phyloP scores from a whole-genome alignment of 2,113 vertebrate species.

The Strix uralensis region DNA sequence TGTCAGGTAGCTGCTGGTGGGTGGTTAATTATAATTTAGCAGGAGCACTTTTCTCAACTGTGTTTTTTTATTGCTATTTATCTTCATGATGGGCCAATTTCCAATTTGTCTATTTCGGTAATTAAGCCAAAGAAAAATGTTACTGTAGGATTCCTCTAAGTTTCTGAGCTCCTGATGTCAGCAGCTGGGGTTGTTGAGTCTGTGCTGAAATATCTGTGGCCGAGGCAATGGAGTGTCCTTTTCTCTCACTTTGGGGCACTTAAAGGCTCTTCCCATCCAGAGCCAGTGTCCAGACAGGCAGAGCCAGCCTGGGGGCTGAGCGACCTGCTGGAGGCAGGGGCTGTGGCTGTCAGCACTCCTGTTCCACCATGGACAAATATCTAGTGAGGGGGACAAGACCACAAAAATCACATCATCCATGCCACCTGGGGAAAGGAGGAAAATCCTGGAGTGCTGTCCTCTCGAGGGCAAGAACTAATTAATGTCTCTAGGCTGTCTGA shows the following conservation, averaged over 20 bases:
- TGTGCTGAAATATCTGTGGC: neutral
- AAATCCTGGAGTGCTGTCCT: neutral
- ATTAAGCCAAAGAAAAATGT: slow-evolving; percentile 73
- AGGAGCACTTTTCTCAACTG: slow-evolving; percentile 55
- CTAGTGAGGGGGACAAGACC: neutral
- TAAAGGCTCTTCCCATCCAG: neutral
- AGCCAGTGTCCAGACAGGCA: neutral
- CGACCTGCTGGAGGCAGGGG: neutral
- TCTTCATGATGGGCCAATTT: slow-evolving; percentile 73
- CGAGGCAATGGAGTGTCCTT: neutral
- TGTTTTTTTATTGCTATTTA: slow-evolving; percentile 70
- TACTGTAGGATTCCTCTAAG: slow-evolving; percentile 35
- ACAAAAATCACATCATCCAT: neutral
- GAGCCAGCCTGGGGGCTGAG: neutral
- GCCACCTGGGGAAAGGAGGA: neutral
- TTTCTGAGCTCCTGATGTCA: neutral
- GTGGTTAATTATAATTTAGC: slow-evolving; percentile 73
- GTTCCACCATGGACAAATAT: neutral
- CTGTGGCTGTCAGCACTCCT: neutral
- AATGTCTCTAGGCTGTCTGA: neutral
- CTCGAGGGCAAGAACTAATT: neutral
- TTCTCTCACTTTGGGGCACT: neutral
- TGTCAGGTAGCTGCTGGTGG: slow-evolving; percentile 62
- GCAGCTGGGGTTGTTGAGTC: neutral
- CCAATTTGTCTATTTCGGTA: slow-evolving; percentile 69